Percentiles rank a stretch among this genome's conserved stretches.
Conservation (phyloP, 2,797 vertebrate species). For the Pteronotus mesoamericanus region DNA sequence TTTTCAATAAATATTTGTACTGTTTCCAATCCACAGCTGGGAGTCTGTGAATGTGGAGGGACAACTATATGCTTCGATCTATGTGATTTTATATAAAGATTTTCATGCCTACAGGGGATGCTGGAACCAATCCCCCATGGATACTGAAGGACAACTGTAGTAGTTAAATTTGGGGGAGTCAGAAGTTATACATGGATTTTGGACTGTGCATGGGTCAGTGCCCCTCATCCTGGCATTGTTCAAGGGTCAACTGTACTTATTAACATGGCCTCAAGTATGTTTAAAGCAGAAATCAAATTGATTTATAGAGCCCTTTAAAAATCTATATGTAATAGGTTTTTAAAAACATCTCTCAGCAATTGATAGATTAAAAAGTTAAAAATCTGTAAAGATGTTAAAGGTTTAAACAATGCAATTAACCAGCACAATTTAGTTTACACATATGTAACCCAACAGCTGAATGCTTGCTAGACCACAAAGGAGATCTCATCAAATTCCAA, state of each 20-base stretch:
- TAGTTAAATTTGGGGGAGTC: neutral
- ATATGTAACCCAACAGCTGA: neutral
- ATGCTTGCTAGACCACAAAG: neutral
- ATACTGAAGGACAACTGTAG: neutral
- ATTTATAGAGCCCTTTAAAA: neutral
- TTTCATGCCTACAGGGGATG: neutral
- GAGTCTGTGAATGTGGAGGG: neutral
- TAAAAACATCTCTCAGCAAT: neutral
- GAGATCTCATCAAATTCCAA: slow-evolving; percentile 7
- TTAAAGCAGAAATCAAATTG: neutral
- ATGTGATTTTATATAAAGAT: neutral
- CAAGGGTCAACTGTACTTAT: neutral
- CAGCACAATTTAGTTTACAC: neutral
- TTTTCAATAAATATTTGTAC: neutral
- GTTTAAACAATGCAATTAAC: neutral
- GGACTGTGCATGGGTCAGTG: neutral
- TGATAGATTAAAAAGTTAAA: neutral
- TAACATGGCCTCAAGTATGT: neutral
- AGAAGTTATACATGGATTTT: neutral
- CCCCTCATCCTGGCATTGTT: neutral
- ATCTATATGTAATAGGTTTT: neutral
- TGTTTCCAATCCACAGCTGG: neutral
- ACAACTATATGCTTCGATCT: neutral
- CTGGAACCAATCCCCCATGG: neutral
- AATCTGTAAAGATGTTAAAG: neutral